Evolutionary conservation across 2,113 vertebrate genomes (phyloP), one percentile per base, ranked within the genome.

Genomic region (Gymnocephalus cernua): DNA sequence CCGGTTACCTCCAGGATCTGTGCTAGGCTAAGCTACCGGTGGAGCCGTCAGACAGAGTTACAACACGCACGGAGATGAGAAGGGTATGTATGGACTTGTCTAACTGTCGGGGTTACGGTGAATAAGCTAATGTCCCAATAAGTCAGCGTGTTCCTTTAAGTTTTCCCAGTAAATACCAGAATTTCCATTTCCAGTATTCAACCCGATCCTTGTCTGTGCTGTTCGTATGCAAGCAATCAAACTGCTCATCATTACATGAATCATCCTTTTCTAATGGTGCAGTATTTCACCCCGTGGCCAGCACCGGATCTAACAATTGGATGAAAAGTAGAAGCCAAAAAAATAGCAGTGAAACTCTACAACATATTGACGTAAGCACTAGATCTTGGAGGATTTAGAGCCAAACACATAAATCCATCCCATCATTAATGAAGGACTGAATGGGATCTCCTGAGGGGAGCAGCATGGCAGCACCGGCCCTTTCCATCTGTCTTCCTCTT

Each of bases 401-500:
- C 79, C 77, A 85, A 88, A 87, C 78, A 58, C 73, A 90, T 77
- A 80, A 81, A 91, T 85, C 76, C 23, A 64, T 68, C 59, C 38
- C 45, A 86, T 90, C 81, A 88, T 84, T 79, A 89, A 82, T 85
- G 83, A 83, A 76, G 50, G 64, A 89, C 27, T 82, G 71, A 89
- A 86, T 77, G 62, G 77, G 74, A 63, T 61, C 75, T 91, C 86
- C 84, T 80, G 89, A 66, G 76, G 79, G 85, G 61, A 85, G 77
- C 83, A 84, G 82, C 78, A 57, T 18, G 69, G 68, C 69, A 86
- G 71, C 68, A 19, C 23, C 3, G 13, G 70, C 70, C 74, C 61
- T 79, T 70, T 88, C 82, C 82, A 86, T 91, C 74, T 69, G 57
- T 87, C 77, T 86, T 65, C 29, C 56, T 68, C 50, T 47, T 59